These are phyloP conservation scores for Dasyurus viverrinus DNA, from an alignment of 2,113 vertebrate species.

Conservation along the genomic window DNA sequence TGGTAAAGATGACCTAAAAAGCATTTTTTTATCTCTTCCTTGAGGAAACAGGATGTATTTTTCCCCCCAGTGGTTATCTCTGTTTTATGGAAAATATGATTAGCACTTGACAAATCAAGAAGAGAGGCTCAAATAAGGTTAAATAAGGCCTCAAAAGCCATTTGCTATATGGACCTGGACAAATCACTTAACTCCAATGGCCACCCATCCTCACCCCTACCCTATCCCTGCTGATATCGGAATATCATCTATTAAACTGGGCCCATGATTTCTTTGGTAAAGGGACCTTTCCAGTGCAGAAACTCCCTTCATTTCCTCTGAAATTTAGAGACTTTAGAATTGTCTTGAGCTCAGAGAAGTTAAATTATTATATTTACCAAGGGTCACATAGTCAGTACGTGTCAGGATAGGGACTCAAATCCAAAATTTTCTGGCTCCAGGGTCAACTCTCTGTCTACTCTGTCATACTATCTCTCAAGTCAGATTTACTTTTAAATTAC, in stretches of 20 bases:
- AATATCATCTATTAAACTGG: neutral
- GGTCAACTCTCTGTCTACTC: neutral
- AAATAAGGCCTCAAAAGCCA: neutral
- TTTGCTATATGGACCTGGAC: neutral
- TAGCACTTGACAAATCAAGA: neutral
- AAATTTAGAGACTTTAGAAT: neutral
- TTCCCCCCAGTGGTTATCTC: neutral
- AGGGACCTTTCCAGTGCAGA: neutral
- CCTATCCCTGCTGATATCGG: too few species aligned
- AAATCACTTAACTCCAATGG: too few species aligned
- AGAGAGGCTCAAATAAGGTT: neutral
- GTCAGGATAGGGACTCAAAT: neutral
- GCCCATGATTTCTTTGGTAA: neutral
- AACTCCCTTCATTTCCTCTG: neutral
- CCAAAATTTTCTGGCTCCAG: neutral
- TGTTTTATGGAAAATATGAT: rapidly evolving
- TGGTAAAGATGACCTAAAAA: rapidly evolving
- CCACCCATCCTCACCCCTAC: too few species aligned
- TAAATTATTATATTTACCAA: neutral
- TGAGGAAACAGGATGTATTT: neutral
- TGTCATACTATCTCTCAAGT: neutral
- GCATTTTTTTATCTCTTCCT: neutral
- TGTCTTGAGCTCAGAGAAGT: neutral
- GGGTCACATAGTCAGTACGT: neutral
- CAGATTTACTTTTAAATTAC: neutral